phyloP scores from a whole-genome alignment of 2,888 invertebrate genomes.

The Cyclophora punctaria region DNA sequence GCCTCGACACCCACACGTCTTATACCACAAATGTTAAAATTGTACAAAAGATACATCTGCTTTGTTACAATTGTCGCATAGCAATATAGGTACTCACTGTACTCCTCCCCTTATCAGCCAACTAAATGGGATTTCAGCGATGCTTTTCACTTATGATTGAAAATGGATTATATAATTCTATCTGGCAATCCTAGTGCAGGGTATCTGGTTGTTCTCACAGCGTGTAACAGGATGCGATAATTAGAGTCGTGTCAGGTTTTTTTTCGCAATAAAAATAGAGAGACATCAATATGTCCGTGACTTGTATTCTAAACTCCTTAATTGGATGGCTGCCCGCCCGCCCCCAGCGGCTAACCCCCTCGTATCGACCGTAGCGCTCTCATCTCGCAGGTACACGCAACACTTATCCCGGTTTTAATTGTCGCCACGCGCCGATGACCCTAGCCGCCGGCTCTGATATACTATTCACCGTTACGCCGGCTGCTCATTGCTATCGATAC shows the following conservation, averaged over 20 bases:
- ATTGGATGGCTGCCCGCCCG: constrained; percentile 49
- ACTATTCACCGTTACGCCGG: constrained; percentile 14
- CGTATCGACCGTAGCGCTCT: constrained; percentile 70
- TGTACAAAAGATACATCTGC: constrained; percentile 23
- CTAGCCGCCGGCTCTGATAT: constrained; percentile 27
- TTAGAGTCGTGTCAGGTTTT: not conserved
- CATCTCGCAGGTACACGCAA: constrained; percentile 73
- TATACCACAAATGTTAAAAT: constrained; percentile 44
- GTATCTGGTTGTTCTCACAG: too few species aligned
- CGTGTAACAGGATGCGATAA: too few species aligned
- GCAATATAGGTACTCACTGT: too few species aligned
- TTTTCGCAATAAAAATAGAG: constrained; percentile 38
- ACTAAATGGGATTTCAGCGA: too few species aligned
- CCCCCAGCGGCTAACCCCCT: constrained; percentile 35
- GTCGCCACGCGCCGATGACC: constrained; percentile 71
- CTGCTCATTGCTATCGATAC: constrained; percentile 3
- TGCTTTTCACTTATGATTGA: too few species aligned
- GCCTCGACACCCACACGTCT: constrained; percentile 54
- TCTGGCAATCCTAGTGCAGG: too few species aligned
- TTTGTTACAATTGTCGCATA: not conserved
- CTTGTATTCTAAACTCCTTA: constrained; percentile 69
- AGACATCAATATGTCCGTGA: constrained; percentile 60
- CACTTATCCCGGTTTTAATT: constrained; percentile 74
- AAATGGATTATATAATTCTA: too few species aligned
- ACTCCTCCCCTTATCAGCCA: too few species aligned